Base-by-base conservation (phyloP, 2,888 invertebrate genomes). In the Cryptus viduatorius region DNA sequence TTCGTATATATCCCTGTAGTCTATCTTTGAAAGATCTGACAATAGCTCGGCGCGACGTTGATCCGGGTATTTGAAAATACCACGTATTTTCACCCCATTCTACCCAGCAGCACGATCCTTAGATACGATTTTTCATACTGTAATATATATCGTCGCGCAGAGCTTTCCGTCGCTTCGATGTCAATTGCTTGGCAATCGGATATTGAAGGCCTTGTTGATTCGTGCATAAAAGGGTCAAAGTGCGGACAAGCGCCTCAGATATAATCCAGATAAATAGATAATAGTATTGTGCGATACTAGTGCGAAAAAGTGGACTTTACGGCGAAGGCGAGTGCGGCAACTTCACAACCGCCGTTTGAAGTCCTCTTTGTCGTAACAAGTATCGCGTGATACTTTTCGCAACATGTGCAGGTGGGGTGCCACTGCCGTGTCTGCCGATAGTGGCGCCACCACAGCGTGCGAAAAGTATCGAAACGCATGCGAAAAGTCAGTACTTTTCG, bases 1-100 rank as follows among this genome's bases (percentile, higher is more conserved):
- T 48, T n/a, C 46, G 29, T 48, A 48, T 5, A 42, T 65, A 44
- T 65, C 44, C 14, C 3, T 24, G 48, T 7, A 7, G 24, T 16
- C n/a, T 65, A 12, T 65, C 44, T 44, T 72, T 65, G 72, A 75
- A 61, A 75, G 42, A 75, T 75, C 68, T 46, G 61, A 75, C 68
- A 68, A 81, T 64, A 69, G 61, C n/a, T 48, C 44, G 16, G 7
- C 19, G 48, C 42, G 44, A 50, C 48, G 19, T 68, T 65, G 64
- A 79, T 79, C 50, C 56, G 10, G 16, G 64, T 72, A 64, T 31
- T 53, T 50, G 64, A 42, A 65, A 24, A 72, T 56, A 16, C 56
- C 72, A 65, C 19, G 31, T 44, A 24, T 53, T 65, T 56, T 53
- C 53, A n/a, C 53, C 8, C 29, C 42, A 64, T 65, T 53, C n/a